Base-by-base conservation (phyloP, 2,888 invertebrate genomes). In the Nomada fabriciana region DNA sequence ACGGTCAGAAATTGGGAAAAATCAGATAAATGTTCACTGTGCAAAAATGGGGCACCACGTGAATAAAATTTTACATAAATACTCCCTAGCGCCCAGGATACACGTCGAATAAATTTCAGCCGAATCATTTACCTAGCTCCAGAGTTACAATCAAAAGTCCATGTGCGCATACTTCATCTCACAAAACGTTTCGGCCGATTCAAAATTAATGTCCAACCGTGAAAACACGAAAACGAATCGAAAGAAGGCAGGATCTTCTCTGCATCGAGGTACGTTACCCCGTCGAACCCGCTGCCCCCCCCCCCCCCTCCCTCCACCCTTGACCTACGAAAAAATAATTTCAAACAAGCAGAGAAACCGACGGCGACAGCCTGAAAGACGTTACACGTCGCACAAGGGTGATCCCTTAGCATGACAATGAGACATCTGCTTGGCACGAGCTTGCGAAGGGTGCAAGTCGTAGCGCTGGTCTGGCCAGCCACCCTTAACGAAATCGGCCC, bases 341-440 rank as follows among this genome's bases (percentile, higher is more conserved):
- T 86, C 81, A 82, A 88, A 86, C 87, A 88, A 84, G 84, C 70
- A 20, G 79, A 81, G 82, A 87, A 84, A 79, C 85, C 85, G 81
- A 80, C 47, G 83, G 83, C 84, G 83, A 81, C 85, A 74, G 85
- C 79, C 82, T 82, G 83, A 90, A 90, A 91, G 90, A 91, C 91
- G 91, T 91, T 90, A 91, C 88, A 78, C 89, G 85, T 87, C 83
- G 85, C 87, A 87, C 81, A 85, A 82, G 88, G 86, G 89, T 83
- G 86, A 86, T 89, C 87, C 90, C 85, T 93, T 93, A 92, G 89
- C 93, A 93, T 93, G 91, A 93, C 93, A 93, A 93, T 92, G 84
- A 91, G 91, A 92, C 93, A 93, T 93, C 93, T 93, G 93, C 92
- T 89, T 88, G 91, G 91, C 91, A 91, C 91, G 92, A 91, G 91